Base-by-base conservation (phyloP, 2,888 invertebrate species). In the Neoascia interrupta region DNA sequence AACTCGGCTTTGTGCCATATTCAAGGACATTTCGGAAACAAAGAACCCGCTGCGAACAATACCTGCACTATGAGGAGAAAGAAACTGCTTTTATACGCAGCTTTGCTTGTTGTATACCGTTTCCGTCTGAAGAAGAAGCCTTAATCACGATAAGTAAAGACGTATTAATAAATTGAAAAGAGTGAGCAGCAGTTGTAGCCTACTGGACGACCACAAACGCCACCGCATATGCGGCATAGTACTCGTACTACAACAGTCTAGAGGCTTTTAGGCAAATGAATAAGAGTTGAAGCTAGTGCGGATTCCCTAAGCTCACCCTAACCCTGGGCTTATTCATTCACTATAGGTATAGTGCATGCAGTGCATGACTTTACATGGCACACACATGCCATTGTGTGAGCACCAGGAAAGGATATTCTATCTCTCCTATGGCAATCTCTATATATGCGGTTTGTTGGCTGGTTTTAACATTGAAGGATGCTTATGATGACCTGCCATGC, bases 401-500 rank as follows among this genome's bases (percentile, higher is more conserved):
- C 15, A 23, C 45, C 54, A 54, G n/a, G n/a, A n/a, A n/a, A n/a
- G n/a, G n/a, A n/a, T 28, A 28, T 39, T 45, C 45, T 68, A 61
- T 60, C 61, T 74, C 74, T 68, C 60, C 74, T 64, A 37, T 61
- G 66, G 74, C 74, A 74, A 74, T 74, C 68, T 61, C 47, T 68
- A 39, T 28, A 19, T 75, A 39, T 75, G 69, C 43, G 56, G 69
- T 69, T n/a, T n/a, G n/a, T n/a, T 58, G 75, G 75, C 37, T 75
- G 56, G 26, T 26, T 60, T 43, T 36, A 23, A 61, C 47, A 68
- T 69, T 69, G 69, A 69, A 75, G 69, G 56, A 75, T 75, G 47
- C 75, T 75, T 69, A 69, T 75, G 75, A 75, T 69, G 75, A 75
- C 75, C 75, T 75, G 69, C 63, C 75, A 56, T 69, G 75, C 61